phyloP scores from a whole-genome alignment of 2,888 invertebrate genomes.

The Steromphala cineraria region DNA sequence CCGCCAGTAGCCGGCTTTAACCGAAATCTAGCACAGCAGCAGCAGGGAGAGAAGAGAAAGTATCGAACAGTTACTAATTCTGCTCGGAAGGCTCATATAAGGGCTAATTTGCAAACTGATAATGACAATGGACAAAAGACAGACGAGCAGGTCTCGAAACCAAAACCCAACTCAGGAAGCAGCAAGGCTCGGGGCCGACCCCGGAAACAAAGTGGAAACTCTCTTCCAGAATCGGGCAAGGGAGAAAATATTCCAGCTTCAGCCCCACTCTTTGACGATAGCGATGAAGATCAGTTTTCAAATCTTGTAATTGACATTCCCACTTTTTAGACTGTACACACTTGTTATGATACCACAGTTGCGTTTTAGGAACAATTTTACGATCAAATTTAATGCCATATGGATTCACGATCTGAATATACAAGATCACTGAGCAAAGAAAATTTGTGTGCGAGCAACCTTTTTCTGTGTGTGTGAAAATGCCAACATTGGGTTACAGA shows the following conservation, averaged over 20 bases:
- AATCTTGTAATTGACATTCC: conserved; percentile 64
- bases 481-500: no score
- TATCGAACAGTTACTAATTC: conserved; percentile 12
- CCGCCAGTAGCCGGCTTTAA: background rate
- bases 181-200: background rate
- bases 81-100: conserved; percentile 11
- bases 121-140: conserved; percentile 31
- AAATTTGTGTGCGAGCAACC: no score
- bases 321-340: background rate
- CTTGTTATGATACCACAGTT: no score
- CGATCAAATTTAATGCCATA: no score
- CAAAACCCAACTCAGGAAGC: conserved; percentile 4
- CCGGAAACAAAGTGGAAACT: background rate
- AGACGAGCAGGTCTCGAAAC: background rate
- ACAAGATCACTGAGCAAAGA: no score
- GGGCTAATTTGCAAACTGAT: conserved; percentile 5
- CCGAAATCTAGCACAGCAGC: background rate
- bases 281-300: conserved; percentile 58
- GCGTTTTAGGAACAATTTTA: no score
- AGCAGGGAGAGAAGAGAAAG: background rate
- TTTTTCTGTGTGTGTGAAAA: no score
- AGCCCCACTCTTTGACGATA: conserved; percentile 61
- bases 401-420: no score
- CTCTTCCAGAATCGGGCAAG: background rate
- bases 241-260: conserved; percentile 42